phyloP scores from a whole-genome alignment of 2,113 vertebrate species.

The Acanthisitta chloris region DNA sequence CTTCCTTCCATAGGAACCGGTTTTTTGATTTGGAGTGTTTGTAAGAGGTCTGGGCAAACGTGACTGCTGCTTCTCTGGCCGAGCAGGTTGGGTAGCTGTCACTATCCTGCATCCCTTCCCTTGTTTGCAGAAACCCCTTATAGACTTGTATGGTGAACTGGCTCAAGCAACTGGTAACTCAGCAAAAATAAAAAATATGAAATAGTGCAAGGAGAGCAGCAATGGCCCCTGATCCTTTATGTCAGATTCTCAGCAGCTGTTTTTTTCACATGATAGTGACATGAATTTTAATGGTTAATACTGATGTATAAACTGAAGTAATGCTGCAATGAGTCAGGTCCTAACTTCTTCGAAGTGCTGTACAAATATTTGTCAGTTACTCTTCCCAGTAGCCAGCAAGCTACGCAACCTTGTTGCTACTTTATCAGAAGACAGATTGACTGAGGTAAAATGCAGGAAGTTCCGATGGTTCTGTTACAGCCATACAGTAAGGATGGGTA shows the following conservation, averaged over 20 bases:
- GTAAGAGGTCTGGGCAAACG: background rate
- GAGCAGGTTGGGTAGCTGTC: background rate
- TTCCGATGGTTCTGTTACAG: conserved; percentile 10
- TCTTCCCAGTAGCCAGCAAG: conserved; percentile 10
- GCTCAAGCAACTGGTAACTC: background rate
- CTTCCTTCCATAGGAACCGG: background rate
- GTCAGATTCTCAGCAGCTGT: background rate
- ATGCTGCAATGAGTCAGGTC: background rate
- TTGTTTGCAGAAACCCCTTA: background rate
- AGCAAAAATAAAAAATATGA: background rate
- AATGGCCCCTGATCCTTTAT: background rate
- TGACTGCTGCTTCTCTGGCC: background rate
- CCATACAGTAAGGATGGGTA: background rate
- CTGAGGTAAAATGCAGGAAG: background rate
- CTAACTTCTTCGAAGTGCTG: background rate
- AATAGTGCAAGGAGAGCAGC: background rate
- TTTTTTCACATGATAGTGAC: background rate
- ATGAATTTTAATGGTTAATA: background rate
- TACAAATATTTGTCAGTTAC: conserved; percentile 41
- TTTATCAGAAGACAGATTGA: background rate
- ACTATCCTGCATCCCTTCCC: background rate
- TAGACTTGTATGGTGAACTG: background rate
- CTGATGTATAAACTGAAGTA: conserved; percentile 12
- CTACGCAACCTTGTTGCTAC: background rate
- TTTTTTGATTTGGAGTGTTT: background rate